Base-by-base conservation (phyloP, 2,797 vertebrate genomes). In the Leptoclinus maculatus region DNA sequence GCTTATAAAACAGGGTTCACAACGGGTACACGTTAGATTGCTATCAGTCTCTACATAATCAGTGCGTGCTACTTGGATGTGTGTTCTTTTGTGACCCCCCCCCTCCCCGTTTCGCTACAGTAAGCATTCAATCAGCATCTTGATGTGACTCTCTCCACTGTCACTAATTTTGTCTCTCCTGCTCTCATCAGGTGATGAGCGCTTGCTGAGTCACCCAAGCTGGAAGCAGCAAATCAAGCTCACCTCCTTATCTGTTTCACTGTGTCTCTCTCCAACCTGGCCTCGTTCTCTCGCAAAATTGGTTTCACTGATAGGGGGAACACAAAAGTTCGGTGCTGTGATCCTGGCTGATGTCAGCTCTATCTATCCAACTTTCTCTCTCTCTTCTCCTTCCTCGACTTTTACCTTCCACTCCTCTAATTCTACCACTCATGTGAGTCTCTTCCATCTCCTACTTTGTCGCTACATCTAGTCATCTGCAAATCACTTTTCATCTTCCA, bases 1-100 rank as follows among this genome's bases (percentile, higher is more conserved):
- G 94, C 94, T 93, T 93, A 91, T 79, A 92, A 88, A 92, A 93
- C 83, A 89, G 78, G 84, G 71, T 89, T 86, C 85, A 93, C 85
- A 83, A 88, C 79, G 88, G 63, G 76, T 83, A 89, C 87, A 93
- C 80, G 76, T 90, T 85, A 87, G 81, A 90, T 82, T 51, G 73
- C 89, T 93, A 90, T 89, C 83, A 88, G 71, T 90, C 87, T 91
- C 90, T 91, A 92, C 74, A 63, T 84, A 78, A 84, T 88, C 83
- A 75, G 81, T 87, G 73, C 34, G 87, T 83, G 91, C 89, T 89
- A 92, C 93, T 79, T 76, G 74, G 73, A 64, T 75, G 58, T 76
- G 82, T 90, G 66, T 88, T 83, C 74, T 58, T 76, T 75, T 78
- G 43, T 91, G 87, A 79, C 36, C 21, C 65, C 39, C 68, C 14